Percentiles rank a stretch among this genome's conserved stretches.
phyloP scores from a whole-genome alignment of 2,888 invertebrate species.

The Caenorhabditis japonica region DNA sequence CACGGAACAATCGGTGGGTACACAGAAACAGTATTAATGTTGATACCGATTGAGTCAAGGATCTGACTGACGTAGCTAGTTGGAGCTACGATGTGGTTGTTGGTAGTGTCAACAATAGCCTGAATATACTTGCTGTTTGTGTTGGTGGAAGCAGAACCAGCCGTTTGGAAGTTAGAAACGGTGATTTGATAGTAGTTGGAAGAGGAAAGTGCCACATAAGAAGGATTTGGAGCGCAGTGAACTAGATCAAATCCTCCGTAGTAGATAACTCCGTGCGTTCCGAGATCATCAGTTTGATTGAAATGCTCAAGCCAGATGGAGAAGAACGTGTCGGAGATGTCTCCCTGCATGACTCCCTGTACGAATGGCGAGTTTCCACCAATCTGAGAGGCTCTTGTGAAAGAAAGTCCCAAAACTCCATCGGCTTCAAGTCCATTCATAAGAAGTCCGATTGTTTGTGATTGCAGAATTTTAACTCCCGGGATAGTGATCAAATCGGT shows the following conservation, averaged over 20 bases:
- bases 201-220: conserved; percentile 18
- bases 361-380: conserved; percentile 44
- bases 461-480: conserved; percentile 30
- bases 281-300: conserved; percentile 45
- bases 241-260: conserved; percentile 50
- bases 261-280: conserved; percentile 52
- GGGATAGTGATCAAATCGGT: conserved; percentile 46
- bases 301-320: conserved; percentile 51
- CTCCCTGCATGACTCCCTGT: conserved; percentile 33
- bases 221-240: conserved; percentile 39
- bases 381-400: conserved; percentile 26
- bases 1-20: conserved; percentile 48
- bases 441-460: conserved; percentile 14
- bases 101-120: conserved; percentile 26
- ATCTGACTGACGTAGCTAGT: conserved; percentile 18
- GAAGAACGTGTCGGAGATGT: conserved; percentile 32
- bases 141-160: conserved; percentile 28
- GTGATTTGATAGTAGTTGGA: conserved; percentile 25
- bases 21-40: conserved; percentile 14
- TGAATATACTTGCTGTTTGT: conserved; percentile 32
- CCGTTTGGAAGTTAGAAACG: conserved; percentile 18
- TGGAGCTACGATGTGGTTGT: conserved; percentile 15
- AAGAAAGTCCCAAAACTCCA: conserved; percentile 38
- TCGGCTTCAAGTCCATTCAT: conserved; percentile 29
- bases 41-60: conserved; percentile 31